phyloP scores from a whole-genome alignment of 2,797 vertebrate genomes.

The Rhinella marina region DNA sequence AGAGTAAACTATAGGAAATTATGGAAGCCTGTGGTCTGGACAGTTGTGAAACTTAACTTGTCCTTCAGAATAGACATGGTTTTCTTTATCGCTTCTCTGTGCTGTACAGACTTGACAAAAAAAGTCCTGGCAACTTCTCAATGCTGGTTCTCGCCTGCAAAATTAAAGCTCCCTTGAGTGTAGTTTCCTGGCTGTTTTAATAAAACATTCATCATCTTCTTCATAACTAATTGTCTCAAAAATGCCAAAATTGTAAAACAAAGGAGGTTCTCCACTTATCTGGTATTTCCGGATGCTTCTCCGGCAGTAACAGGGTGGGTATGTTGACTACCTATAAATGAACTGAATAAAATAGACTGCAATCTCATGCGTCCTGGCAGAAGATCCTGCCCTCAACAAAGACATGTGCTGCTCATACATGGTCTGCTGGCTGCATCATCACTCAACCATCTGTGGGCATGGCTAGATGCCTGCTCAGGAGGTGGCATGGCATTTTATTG shows the following conservation, averaged over 20 bases:
- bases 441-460: conserved; percentile 76
- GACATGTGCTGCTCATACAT: conserved; percentile 80
- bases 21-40: neutral
- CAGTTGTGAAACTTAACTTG: neutral
- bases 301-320: neutral
- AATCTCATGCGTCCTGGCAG: conserved; percentile 73
- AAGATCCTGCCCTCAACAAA: conserved; percentile 71
- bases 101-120: neutral
- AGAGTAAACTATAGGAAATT: neutral
- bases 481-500: conserved; percentile 71
- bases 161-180: neutral
- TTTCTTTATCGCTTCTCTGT: neutral
- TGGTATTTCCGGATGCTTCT: neutral
- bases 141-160: neutral
- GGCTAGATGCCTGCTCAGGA: conserved; percentile 73
- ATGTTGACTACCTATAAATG: conserved; percentile 33
- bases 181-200: neutral
- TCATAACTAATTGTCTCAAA: neutral
- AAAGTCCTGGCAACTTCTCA: neutral
- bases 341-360: conserved; percentile 70
- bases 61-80: neutral
- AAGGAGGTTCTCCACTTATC: neutral
- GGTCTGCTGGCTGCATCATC: conserved; percentile 77
- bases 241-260: neutral
- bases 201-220: neutral